A percentile compares a stretch with the other conserved stretches of the same genome.
Conservation (phyloP, 2,888 invertebrate species). For the Sturmia bella region DNA sequence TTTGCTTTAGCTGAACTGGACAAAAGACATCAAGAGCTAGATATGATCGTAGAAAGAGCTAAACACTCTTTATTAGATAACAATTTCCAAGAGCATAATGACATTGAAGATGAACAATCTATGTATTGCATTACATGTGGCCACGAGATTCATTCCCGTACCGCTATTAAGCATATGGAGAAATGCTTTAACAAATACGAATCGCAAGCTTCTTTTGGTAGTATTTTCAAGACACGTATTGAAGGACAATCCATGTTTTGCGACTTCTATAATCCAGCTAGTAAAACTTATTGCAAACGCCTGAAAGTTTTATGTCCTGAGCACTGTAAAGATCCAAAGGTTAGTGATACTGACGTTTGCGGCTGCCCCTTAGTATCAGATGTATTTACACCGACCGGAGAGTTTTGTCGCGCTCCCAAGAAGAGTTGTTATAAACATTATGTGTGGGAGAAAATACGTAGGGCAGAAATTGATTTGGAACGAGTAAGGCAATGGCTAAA, state of each 20-base stretch:
- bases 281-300: conserved; percentile 96
- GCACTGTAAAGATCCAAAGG: conserved; percentile 96
- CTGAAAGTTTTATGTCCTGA: conserved; percentile 98
- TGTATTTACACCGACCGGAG: conserved; percentile 91
- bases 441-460: conserved; percentile 96
- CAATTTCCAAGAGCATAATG: conserved; percentile 83
- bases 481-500: conserved; percentile 95
- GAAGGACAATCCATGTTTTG: conserved; percentile 99
- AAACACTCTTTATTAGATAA: conserved; percentile 87
- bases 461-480: conserved; percentile 98
- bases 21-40: conserved; percentile 89
- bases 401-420: conserved; percentile 93
- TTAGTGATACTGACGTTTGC: conserved; percentile 93
- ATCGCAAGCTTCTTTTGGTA: conserved; percentile 97
- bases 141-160: conserved; percentile 94
- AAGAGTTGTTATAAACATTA: conserved; percentile 95
- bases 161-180: conserved; percentile 98
- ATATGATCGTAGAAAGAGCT: conserved; percentile 90
- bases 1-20: conserved; percentile 91
- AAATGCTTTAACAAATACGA: conserved; percentile 99
- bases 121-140: conserved; percentile 99
- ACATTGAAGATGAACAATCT: conserved; percentile 86
- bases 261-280: conserved; percentile 94
- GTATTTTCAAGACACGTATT: conserved; percentile 95
- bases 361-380: conserved; percentile 94